Evolutionary conservation across 2,797 vertebrate genomes (phyloP).

Genomic region (Telmatherina bonti): DNA sequence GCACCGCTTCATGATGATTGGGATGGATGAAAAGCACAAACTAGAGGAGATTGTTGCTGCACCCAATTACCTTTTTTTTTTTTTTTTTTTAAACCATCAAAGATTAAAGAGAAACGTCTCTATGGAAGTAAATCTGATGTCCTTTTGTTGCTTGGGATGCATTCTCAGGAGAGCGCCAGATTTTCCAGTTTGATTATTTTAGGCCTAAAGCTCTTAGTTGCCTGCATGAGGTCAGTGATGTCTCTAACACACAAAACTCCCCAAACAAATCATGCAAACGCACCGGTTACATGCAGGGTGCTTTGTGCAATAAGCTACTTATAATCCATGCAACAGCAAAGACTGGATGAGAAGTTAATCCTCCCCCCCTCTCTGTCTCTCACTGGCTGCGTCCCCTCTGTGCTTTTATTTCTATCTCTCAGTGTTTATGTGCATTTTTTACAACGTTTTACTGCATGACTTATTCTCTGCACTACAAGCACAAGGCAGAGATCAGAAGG

Average conservation of each 20-base stretch:
- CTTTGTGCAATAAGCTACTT: slow-evolving; percentile 84
- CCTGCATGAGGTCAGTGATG: slow-evolving; percentile 61
- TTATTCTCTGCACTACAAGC: background rate
- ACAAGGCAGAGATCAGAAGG: background rate
- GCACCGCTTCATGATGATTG: background rate
- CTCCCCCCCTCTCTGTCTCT: slow-evolving; percentile 49
- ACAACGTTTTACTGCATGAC: background rate
- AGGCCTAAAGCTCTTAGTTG: slow-evolving; percentile 61
- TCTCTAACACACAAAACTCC: slow-evolving; percentile 45
- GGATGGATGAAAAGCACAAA: slow-evolving; percentile 21
- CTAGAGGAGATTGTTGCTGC: slow-evolving; percentile 23
- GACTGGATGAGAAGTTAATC: slow-evolving; percentile 83
- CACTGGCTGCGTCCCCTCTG: slow-evolving; percentile 29
- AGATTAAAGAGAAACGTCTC: slow-evolving; percentile 32
- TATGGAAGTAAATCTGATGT: slow-evolving; percentile 27
- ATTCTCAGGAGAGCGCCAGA: slow-evolving; percentile 28
- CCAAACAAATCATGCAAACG: slow-evolving; percentile 74
- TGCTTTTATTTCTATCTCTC: slow-evolving; percentile 31
- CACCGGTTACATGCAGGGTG: slow-evolving; percentile 73
- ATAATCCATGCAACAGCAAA: slow-evolving; percentile 78
- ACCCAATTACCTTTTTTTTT: slow-evolving; percentile 15
- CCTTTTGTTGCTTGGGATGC: slow-evolving; percentile 32
- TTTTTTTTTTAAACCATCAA: slow-evolving; percentile 11
- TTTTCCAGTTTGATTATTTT: slow-evolving; percentile 61
- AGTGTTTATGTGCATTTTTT: slow-evolving; percentile 21